Conservation (phyloP, 2,113 vertebrate genomes). For the Erpornis zantholeuca region DNA sequence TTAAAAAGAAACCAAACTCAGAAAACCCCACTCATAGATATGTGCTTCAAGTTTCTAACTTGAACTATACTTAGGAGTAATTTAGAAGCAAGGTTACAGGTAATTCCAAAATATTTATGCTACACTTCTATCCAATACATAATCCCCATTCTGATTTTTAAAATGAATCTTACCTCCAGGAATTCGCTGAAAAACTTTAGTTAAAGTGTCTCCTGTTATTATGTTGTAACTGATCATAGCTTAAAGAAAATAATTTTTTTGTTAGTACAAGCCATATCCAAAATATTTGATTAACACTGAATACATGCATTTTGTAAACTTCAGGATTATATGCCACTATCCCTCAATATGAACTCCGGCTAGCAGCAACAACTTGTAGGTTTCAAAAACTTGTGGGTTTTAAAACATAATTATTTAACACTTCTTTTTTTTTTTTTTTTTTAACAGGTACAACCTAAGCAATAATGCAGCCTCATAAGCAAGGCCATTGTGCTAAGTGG, state of each 20-base stretch:
- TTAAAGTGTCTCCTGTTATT: slow-evolving; percentile 89
- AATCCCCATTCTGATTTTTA: neutral
- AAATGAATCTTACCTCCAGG: slow-evolving; percentile 84
- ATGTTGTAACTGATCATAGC: slow-evolving; percentile 99
- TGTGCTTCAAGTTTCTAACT: neutral
- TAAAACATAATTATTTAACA: neutral
- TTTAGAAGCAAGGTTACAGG: neutral
- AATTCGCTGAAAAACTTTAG: slow-evolving; percentile 92
- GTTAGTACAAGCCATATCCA: neutral
- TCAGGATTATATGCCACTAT: neutral
- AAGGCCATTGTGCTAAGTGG: neutral
- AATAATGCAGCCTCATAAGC: neutral
- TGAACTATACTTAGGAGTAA: neutral
- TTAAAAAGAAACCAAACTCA: neutral
- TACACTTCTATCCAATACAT: neutral
- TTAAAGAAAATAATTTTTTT: slow-evolving; percentile 56
- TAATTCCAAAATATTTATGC: neutral
- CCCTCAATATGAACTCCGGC: neutral
- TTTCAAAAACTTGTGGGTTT: neutral
- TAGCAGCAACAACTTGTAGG: neutral
- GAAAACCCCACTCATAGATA: neutral
- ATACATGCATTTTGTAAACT: neutral
- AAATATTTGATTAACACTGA: neutral
- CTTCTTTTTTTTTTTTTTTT: neutral
- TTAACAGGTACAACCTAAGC: neutral